phyloP scores from a whole-genome alignment of 2,888 invertebrate species.

The Pseudococcus longispinus region DNA sequence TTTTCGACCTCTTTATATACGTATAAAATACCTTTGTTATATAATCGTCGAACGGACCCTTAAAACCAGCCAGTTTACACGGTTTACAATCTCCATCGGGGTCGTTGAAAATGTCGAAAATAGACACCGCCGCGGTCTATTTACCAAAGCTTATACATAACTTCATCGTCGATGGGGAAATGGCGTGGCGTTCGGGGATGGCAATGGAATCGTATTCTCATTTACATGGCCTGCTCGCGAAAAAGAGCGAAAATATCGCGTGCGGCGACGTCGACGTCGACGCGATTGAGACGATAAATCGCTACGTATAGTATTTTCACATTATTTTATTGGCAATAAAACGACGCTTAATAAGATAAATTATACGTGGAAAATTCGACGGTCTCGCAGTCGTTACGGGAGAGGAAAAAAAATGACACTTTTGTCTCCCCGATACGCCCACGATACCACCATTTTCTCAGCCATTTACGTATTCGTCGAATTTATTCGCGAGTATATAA shows the following conservation, averaged over 20 bases:
- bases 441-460: background rate
- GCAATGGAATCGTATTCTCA: conserved; percentile 1
- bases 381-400: background rate
- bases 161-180: background rate
- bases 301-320: background rate
- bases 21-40: conserved; percentile 26
- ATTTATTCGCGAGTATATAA: background rate
- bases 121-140: background rate
- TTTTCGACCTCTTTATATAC: conserved; percentile 8
- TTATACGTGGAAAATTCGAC: background rate
- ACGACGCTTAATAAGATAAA: conserved; percentile 19
- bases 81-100: conserved; percentile 5
- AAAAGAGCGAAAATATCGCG: no score
- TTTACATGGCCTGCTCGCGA: background rate
- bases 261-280: background rate
- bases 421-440: background rate
- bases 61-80: background rate
- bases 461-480: background rate
- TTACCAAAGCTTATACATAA: background rate
- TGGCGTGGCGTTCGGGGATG: background rate
- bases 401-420: background rate
- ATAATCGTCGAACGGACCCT: conserved; percentile 3
- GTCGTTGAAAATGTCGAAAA: conserved; percentile 1
- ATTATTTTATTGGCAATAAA: conserved; percentile 31
- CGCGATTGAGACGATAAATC: background rate